Base-by-base conservation (phyloP, 2,113 vertebrate species). In the Sakesphorus luctuosus region DNA sequence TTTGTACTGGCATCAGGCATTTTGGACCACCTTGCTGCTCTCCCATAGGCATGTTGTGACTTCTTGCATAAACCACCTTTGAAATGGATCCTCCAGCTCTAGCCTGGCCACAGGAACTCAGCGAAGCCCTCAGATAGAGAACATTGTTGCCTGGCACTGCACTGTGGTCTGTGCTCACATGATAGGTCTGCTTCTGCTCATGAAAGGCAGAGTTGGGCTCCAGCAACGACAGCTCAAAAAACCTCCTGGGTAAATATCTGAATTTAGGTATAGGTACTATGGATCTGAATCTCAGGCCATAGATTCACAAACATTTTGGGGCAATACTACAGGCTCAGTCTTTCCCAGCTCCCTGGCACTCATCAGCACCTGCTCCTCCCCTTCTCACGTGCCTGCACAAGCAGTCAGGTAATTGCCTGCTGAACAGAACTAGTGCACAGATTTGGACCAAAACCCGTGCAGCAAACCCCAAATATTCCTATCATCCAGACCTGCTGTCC, bases 181-280 rank as follows among this genome's bases (percentile, higher is more conserved):
- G 28, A 68, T 12, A 5, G 0, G 0, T 56, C 14, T 82, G 4
- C 16, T 85, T 52, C 28, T 80, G 6, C 0, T 31, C 5, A 2
- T 15, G 38, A 40, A 76, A 74, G 18, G 23, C 33, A 53, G 17
- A 44, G 19, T 3, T 47, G 13, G 20, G 3, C 21, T 31, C 21
- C 53, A 73, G 49, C n/a, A 53, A 40, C 0, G 7, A 44, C 7
- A 65, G 24, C 24, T 83, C 15, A 33, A 18, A 69, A 84, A 21
- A 2, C 4, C 19, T 38, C 7, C 6, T 33, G 4, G 8, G 8
- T 67, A 63, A 44, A 23, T 12, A 75, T 7, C 17, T 53, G 3
- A 53, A 67, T 11, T n/a, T 40, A n/a, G 13, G 7, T 35, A 44
- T 72, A 18, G 13, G 24, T 61, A 40, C 52, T 25, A 17, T 6